phyloP scores from a whole-genome alignment of 2,797 vertebrate genomes.

The Hylomyscus alleni region DNA sequence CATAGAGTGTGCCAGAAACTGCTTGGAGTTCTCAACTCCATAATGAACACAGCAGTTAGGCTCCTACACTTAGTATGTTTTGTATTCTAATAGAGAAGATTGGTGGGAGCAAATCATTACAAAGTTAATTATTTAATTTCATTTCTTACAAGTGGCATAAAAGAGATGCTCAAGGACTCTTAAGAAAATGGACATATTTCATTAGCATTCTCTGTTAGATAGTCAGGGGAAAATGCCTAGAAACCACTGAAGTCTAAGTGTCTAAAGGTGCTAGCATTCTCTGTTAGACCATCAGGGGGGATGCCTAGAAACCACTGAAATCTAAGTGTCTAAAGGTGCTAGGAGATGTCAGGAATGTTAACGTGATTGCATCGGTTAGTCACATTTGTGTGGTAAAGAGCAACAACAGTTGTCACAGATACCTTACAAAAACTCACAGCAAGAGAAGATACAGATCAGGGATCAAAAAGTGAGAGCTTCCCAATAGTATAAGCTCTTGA shows the following conservation, averaged over 20 bases:
- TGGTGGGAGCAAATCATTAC: neutral
- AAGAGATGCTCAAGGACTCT: neutral
- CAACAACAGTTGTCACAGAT: neutral
- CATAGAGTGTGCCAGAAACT: neutral
- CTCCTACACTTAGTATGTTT: neutral
- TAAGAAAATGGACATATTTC: neutral
- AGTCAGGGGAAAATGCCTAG: neutral
- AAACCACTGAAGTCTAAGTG: neutral
- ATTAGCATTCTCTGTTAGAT: neutral
- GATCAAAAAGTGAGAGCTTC: neutral
- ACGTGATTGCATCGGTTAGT: neutral
- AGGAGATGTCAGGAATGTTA: neutral
- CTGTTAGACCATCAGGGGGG: neutral
- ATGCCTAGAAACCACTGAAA: neutral
- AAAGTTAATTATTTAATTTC: conserved; percentile 19
- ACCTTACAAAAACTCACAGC: neutral
- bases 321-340: neutral
- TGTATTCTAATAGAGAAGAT: neutral
- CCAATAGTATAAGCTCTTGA: neutral
- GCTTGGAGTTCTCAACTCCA: neutral
- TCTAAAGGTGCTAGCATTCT: conserved; percentile 13
- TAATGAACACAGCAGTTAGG: neutral
- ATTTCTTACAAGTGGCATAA: neutral
- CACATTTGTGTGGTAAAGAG: conserved; percentile 10
- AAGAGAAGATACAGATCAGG: neutral